Evolutionary conservation across 2,113 vertebrate genomes (phyloP).

Genomic region (Silurus meridionalis): DNA sequence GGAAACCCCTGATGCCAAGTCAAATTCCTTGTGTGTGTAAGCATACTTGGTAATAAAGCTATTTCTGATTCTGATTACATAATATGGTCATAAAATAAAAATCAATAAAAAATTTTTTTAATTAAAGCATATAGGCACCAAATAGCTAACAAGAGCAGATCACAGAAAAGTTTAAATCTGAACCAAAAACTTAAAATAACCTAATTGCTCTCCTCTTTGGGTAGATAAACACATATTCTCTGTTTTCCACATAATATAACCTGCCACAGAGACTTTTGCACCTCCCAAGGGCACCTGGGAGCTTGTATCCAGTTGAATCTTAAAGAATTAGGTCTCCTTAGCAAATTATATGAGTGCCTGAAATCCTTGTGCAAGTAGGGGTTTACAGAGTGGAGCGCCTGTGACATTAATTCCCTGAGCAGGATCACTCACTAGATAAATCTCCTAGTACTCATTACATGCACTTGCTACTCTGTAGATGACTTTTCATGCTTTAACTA

Average conservation of each 20-base stretch:
- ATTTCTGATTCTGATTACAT: neutral
- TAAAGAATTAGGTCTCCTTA: slow-evolving; percentile 72
- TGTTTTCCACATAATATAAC: slow-evolving; percentile 8
- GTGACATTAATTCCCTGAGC: slow-evolving; percentile 76
- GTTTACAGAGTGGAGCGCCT: slow-evolving; percentile 64
- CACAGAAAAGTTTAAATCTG: neutral
- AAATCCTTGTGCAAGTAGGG: slow-evolving; percentile 52
- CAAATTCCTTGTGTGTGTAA: too few species aligned
- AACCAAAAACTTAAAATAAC: neutral
- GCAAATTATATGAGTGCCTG: slow-evolving; percentile 66
- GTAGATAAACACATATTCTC: slow-evolving; percentile 14
- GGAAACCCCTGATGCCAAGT: too few species aligned
- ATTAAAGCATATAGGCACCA: neutral
- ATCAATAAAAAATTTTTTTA: neutral
- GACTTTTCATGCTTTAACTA: neutral
- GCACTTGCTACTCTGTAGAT: neutral
- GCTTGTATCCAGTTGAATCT: slow-evolving; percentile 58
- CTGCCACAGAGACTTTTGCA: slow-evolving; percentile 31
- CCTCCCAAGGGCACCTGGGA: slow-evolving; percentile 38
- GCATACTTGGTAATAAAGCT: too few species aligned
- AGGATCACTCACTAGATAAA: slow-evolving; percentile 62
- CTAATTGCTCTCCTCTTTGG: neutral
- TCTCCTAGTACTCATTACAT: slow-evolving; percentile 46
- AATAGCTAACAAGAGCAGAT: neutral
- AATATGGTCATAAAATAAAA: neutral